Conservation (phyloP, 2,888 invertebrate species). For the Galerucella pusilla region DNA sequence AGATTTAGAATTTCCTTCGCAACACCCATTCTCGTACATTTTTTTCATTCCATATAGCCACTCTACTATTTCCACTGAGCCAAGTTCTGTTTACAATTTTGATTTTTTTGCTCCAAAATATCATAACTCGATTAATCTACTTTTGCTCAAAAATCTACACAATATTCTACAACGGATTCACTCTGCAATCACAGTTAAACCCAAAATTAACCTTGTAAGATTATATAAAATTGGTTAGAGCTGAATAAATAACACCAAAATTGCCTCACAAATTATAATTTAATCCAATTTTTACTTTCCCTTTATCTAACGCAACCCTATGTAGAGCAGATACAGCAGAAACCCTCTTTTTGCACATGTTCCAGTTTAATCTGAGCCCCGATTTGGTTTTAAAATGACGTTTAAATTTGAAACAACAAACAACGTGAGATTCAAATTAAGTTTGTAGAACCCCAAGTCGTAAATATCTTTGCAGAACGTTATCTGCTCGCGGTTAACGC, state of each 20-base stretch:
- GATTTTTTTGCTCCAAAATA: too few relatives aligned
- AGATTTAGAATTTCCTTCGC: too few relatives aligned
- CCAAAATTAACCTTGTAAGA: too few relatives aligned
- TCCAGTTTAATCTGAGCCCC: constrained; percentile 21
- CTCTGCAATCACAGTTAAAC: too few relatives aligned
- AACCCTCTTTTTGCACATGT: constrained; percentile 31
- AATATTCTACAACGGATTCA: too few relatives aligned
- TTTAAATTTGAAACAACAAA: constrained; percentile 30
- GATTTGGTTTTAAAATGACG: constrained; percentile 33
- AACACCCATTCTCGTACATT: too few relatives aligned
- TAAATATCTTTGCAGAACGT: constrained; percentile 49
- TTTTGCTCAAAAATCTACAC: too few relatives aligned
- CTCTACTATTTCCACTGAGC: too few relatives aligned
- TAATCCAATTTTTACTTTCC: neutral
- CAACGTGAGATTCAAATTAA: constrained; percentile 40
- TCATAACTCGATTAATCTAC: too few relatives aligned
- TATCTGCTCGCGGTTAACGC: constrained; percentile 53
- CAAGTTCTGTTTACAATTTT: too few relatives aligned
- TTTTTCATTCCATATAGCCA: too few relatives aligned
- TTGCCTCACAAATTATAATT: neutral
- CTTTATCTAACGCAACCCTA: constrained; percentile 5
- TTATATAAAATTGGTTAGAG: too few relatives aligned
- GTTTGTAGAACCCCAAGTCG: constrained; percentile 43
- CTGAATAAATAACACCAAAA: neutral
- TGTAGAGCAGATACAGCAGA: constrained; percentile 6